These are phyloP conservation scores for Pammene aurita DNA, from an alignment of 2,888 invertebrate species.

Conservation along the genomic window DNA sequence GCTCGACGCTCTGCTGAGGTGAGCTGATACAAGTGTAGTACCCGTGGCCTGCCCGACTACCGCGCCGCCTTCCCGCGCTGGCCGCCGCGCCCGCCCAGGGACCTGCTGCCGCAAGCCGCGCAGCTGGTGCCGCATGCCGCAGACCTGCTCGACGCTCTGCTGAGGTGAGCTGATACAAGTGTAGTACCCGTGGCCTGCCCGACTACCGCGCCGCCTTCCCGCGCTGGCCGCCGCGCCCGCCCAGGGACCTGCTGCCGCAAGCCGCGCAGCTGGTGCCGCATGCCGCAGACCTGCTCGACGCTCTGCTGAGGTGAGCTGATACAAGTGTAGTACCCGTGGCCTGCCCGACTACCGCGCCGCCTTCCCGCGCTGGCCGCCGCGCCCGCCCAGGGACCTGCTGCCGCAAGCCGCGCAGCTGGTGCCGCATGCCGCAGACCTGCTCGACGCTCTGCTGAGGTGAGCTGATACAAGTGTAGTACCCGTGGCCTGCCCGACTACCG, in stretches of 20 bases:
- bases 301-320: neutral
- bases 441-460: slow-evolving; percentile 1
- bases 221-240: slow-evolving; percentile 5
- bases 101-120: neutral
- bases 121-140: neutral
- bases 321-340: neutral
- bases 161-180: neutral
- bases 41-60: slow-evolving; percentile 66
- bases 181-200: slow-evolving; percentile 62
- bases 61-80: slow-evolving; percentile 13
- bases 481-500: slow-evolving; percentile 2
- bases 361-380: slow-evolving; percentile 10
- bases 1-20: slow-evolving; percentile 3
- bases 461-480: neutral
- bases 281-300: neutral
- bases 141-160: slow-evolving; percentile 3
- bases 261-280: neutral
- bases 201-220: slow-evolving; percentile 8
- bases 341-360: slow-evolving; percentile 4
- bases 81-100: neutral
- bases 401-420: neutral
- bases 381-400: neutral
- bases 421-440: slow-evolving; percentile 6
- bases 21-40: no score
- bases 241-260: neutral